phyloP scores from a whole-genome alignment of 1,140 invertebrate genomes.

The Leptoteleia sp. region DNA sequence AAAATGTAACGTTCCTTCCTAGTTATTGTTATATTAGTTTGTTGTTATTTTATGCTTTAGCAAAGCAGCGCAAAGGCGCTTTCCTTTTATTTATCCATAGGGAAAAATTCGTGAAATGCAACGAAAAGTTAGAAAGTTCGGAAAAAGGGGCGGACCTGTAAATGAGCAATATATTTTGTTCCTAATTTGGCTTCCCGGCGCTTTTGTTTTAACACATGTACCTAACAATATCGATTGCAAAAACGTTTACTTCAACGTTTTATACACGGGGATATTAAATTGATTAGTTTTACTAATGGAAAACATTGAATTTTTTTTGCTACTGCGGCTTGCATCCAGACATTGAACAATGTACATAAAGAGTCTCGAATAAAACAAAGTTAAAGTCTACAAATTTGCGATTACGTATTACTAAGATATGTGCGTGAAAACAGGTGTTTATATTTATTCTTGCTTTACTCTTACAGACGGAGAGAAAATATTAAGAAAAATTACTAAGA shows the following conservation, averaged over 20 bases:
- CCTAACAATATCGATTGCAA: conserved; percentile 47
- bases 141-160: conserved; percentile 15
- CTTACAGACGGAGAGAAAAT: too few relatives aligned
- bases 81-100: too few relatives aligned
- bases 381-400: conserved; percentile 23
- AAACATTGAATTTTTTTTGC: conserved; percentile 78
- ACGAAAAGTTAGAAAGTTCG: conserved; percentile 3
- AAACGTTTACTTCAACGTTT: conserved; percentile 73
- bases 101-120: too few relatives aligned
- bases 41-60: too few relatives aligned
- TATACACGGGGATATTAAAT: conserved; percentile 76
- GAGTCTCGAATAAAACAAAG: conserved; percentile 16
- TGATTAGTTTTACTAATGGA: conserved; percentile 76
- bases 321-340: conserved; percentile 70
- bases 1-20: too few relatives aligned
- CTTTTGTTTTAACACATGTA: conserved; percentile 43
- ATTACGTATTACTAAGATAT: conserved; percentile 44
- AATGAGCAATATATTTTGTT: conserved; percentile 38
- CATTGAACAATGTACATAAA: conserved; percentile 63
- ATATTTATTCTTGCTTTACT: too few relatives aligned
- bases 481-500: too few relatives aligned
- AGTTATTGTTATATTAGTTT: too few relatives aligned
- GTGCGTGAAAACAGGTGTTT: conserved; percentile 59
- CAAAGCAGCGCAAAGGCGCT: too few relatives aligned
- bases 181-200: conserved; percentile 32